phyloP scores from a whole-genome alignment of 2,113 vertebrate species.

The Centrocercus urophasianus region DNA sequence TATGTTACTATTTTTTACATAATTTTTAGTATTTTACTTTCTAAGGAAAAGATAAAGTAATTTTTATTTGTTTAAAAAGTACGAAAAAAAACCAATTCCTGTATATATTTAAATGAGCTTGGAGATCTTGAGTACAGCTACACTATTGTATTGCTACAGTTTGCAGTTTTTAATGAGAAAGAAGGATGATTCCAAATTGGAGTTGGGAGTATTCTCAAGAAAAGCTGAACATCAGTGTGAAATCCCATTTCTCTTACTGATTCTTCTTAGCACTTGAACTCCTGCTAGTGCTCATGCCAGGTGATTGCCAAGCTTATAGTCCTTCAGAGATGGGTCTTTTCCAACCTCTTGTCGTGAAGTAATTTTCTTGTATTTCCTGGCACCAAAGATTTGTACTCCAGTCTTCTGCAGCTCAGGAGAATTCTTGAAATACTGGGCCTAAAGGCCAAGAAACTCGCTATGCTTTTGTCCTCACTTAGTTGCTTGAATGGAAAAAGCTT shows the following conservation, averaged over 20 bases:
- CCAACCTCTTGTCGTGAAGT: neutral
- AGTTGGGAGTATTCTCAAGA: neutral
- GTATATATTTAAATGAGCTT: neutral
- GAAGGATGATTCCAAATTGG: neutral
- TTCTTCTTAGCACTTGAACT: neutral
- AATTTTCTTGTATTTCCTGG: neutral
- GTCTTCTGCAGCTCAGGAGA: neutral
- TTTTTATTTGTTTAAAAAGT: neutral
- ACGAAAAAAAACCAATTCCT: neutral
- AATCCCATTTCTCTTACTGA: neutral
- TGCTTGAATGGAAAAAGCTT: neutral
- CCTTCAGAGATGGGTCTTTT: neutral
- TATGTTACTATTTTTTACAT: neutral
- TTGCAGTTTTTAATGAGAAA: neutral
- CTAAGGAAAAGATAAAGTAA: neutral
- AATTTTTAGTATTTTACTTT: slow-evolving; percentile 2
- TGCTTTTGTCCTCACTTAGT: neutral
- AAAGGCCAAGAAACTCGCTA: neutral
- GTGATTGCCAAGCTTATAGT: neutral
- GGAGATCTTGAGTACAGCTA: neutral
- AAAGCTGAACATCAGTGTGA: neutral
- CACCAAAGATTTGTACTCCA: neutral
- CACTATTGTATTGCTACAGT: fast-evolving
- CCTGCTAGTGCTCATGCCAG: neutral
- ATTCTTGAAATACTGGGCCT: neutral